These are phyloP conservation scores for Pollicipes pollicipes DNA, from an alignment of 1,140 invertebrate genomes.

Conservation along the genomic window DNA sequence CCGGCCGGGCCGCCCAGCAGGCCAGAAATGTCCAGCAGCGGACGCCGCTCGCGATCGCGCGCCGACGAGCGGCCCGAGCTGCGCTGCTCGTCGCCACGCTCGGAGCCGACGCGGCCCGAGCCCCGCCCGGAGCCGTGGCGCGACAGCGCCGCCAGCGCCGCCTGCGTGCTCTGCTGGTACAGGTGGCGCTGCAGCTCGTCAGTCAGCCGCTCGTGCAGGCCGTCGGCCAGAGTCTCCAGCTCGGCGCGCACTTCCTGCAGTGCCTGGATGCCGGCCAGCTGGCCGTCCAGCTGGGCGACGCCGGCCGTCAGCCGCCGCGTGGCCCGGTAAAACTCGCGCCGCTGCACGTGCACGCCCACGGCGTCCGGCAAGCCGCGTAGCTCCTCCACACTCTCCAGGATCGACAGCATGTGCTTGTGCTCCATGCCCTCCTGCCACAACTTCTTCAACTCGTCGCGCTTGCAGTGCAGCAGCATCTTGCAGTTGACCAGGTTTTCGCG, in stretches of 20 bases:
- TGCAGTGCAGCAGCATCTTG: constrained; percentile 71
- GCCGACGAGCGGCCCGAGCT: not conserved
- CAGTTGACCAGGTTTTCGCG: constrained; percentile 79
- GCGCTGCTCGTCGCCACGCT: too few species aligned
- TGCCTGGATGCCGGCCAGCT: constrained; percentile 42
- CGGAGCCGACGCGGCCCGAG: too few species aligned
- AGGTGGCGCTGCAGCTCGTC: constrained; percentile 55
- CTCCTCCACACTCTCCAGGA: constrained; percentile 36
- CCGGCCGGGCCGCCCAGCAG: constrained; percentile 9
- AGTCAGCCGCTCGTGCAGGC: constrained; percentile 8
- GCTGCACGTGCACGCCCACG: constrained; percentile 74
- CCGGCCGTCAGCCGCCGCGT: constrained; percentile 81
- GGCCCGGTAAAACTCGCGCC: constrained; percentile 77
- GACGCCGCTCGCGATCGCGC: not conserved
- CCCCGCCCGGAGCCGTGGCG: constrained; percentile 37
- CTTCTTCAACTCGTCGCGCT: constrained; percentile 78
- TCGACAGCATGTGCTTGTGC: constrained; percentile 69
- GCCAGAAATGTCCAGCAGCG: constrained; percentile 3
- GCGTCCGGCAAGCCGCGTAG: constrained; percentile 72
- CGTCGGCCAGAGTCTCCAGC: constrained; percentile 31
- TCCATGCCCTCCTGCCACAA: constrained; percentile 83
- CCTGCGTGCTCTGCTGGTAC: constrained; percentile 44
- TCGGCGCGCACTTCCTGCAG: constrained; percentile 55
- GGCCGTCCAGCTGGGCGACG: constrained; percentile 73
- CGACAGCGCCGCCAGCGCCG: constrained; percentile 33